Conservation (phyloP, 2,113 vertebrate genomes). For the Triplophysa siluroides region DNA sequence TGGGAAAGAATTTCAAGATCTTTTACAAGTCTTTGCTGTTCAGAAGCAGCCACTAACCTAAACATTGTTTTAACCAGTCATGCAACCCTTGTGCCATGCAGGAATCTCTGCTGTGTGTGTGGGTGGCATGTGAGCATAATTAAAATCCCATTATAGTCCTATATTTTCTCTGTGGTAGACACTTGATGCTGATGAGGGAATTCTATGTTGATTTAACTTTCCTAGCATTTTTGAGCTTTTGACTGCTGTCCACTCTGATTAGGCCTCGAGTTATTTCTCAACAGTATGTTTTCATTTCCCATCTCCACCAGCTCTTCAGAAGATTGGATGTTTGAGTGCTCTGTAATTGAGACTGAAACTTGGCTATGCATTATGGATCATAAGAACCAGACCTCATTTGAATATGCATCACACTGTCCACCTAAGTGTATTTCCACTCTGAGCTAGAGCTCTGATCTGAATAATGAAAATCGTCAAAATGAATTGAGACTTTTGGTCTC, state of each 20-base stretch:
- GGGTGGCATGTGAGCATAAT: conserved; percentile 22
- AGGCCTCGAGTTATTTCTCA: conserved; percentile 31
- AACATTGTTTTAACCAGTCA: conserved; percentile 37
- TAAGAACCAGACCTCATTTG: conserved; percentile 31
- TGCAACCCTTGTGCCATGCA: conserved; percentile 22
- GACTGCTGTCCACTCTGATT: conserved; percentile 45
- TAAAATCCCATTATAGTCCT: conserved; percentile 25
- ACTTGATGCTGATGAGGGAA: conserved; percentile 22
- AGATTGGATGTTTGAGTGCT: conserved; percentile 30
- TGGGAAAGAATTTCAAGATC: conserved; percentile 29
- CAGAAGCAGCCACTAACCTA: background rate
- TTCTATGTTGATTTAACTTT: conserved; percentile 8
- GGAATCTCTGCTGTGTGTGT: background rate
- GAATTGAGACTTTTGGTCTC: background rate
- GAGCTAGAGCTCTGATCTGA: background rate
- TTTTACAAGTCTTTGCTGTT: background rate
- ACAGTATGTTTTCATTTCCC: conserved; percentile 45
- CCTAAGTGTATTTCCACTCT: conserved; percentile 18
- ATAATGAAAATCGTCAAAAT: conserved; percentile 6
- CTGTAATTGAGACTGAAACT: conserved; percentile 48
- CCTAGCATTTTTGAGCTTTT: background rate
- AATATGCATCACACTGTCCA: conserved; percentile 31
- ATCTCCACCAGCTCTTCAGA: conserved; percentile 27
- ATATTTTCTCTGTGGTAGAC: conserved; percentile 15
- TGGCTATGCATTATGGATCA: conserved; percentile 52